Base-by-base conservation (phyloP, 2,888 invertebrate genomes). In the Lysandra bellargus region DNA sequence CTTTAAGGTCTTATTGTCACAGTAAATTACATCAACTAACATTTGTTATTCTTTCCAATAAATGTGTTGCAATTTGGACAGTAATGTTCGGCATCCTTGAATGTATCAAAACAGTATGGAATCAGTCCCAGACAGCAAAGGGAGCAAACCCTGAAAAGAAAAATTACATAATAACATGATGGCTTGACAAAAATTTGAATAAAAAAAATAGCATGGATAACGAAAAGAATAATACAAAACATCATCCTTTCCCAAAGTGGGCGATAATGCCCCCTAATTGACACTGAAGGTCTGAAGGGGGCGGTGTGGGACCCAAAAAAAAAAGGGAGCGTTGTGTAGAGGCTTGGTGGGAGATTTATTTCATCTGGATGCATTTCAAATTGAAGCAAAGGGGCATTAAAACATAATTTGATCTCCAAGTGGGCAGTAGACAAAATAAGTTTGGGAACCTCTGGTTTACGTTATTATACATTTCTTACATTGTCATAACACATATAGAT, bases 51-150 rank as follows among this genome's bases (percentile, higher is more conserved):
- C 89, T 94, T 94, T 60, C 94, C 94, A 84, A 94, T 90, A 82
- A 93, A 94, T 81, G 91, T 89, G 85, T 93, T 94, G 88, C 94
- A 94, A 84, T 93, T 93, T 76, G 94, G 94, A 81, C 94, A 94
- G 82, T 94, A 94, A 84, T 94, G 94, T 82, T 94, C 94, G 14
- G 94, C 94, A 88, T 94, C 94, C 84, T 94, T 94, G 85, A 94
- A 94, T 81, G 93, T 90, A 82, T 94, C 94, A 79, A 94, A 94
- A 88, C 94, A 94, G 86, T 94, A 94, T 61, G 94, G 94, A 80
- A 94, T 87, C 80, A 94, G 87, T 33, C 94, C 94, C 78, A 94
- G 87, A 85, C 94, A 94, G 89, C 94, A 94, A 78, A 94, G 85
- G 44, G 94, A 94, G 84, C 94, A 94, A 44, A 93, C 90, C 94